These are phyloP conservation scores for Menura novaehollandiae DNA, from an alignment of 2,113 vertebrate genomes.

Conservation along the genomic window DNA sequence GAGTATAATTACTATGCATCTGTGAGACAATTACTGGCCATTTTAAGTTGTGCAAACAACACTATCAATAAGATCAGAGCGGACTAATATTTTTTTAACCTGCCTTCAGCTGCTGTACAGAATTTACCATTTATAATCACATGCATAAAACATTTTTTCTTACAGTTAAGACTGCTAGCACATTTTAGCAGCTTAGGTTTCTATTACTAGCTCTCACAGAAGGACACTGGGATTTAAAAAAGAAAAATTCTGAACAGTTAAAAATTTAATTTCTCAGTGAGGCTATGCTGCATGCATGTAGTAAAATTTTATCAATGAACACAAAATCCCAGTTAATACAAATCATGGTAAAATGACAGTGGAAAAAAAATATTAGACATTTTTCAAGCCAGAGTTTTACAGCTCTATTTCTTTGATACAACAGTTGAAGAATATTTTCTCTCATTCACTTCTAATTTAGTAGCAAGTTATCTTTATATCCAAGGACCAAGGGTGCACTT, in stretches of 20 bases:
- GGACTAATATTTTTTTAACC: neutral
- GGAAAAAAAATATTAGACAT: neutral
- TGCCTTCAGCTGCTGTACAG: neutral
- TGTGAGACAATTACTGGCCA: constrained; percentile 35
- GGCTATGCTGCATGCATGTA: neutral
- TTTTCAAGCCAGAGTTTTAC: neutral
- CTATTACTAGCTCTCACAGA: neutral
- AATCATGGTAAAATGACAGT: neutral
- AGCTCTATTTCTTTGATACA: neutral
- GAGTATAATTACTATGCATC: neutral
- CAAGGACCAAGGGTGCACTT: neutral
- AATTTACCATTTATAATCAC: neutral
- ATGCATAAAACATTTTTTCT: neutral
- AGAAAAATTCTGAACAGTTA: neutral
- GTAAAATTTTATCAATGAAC: neutral
- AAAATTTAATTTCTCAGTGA: neutral
- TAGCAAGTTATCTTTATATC: neutral
- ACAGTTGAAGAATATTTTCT: neutral
- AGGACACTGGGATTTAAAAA: neutral
- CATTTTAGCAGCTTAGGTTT: neutral
- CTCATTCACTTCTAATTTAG: neutral
- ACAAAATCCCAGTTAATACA: neutral
- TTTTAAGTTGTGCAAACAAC: neutral
- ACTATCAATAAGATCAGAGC: neutral
- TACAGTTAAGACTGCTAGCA: neutral